Evolutionary conservation across 1,140 invertebrate genomes (phyloP), one percentile per base, ranked within the genome.

Genomic region (Cotesia glomerata): DNA sequence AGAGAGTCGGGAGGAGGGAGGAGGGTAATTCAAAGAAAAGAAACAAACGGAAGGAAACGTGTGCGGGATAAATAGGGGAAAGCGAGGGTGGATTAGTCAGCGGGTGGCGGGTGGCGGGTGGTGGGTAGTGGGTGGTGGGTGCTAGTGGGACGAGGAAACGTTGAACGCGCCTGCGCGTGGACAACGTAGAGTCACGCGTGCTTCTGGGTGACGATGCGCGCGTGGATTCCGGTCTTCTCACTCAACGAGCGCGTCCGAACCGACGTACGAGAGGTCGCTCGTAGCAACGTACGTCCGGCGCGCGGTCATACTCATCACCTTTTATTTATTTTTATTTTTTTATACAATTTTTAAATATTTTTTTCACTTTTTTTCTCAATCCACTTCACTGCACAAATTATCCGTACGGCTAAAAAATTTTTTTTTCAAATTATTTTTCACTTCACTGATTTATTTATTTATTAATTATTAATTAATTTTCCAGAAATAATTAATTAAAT

Each of bases 301-400:
- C 74, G 59, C 69, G 72, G 72, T 67, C 77, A 77, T 78, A 68
- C 72, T 78, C 71, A 67, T 68, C 69, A 73, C 64, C 18, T 18
- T 18, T 11, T 58, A 16, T 18, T 71, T 59, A 54, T 16, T 32
- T 8, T 34, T 54, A 18, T 18, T 58, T 26, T 58, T 63, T 65
- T 34, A 45, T 49, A 14, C 13, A 35, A 64, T 39, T 45, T 71
- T 56, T 35, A 26, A 3, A 26, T 26, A 51, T 56, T 18, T 62
- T 61, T 62, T n/a, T 71, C 26, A n/a, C 26, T 56, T 34, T 2
- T 65, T 45, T 52, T 26, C 18, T 58, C 14, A 66, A 18, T 56
- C 14, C 16, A 16, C 52, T 56, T 56, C 16, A 16, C 16, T 18
- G 0, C 8, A 14, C n/a, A 56, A 14, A 8, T 56, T n/a, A 56